These are phyloP conservation scores for Meloe dianella DNA, from an alignment of 2,888 invertebrate species.

Conservation along the genomic window DNA sequence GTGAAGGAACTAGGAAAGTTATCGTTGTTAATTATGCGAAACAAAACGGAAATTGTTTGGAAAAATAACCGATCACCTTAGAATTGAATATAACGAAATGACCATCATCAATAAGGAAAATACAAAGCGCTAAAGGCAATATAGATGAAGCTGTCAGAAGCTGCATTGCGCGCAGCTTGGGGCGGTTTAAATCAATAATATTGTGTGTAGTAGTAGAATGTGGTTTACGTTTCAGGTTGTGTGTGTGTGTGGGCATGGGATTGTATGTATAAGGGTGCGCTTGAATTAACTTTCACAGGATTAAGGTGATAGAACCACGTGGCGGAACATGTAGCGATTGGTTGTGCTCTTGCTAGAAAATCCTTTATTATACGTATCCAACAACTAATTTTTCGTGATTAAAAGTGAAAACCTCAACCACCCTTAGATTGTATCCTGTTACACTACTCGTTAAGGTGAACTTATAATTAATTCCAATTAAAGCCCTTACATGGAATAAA, in stretches of 20 bases:
- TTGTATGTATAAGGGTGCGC: conserved; percentile 36
- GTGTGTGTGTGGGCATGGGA: not conserved
- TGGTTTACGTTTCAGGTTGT: conserved; percentile 35
- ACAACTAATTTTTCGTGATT: not conserved
- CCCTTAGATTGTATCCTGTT: not conserved
- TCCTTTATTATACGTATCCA: not conserved
- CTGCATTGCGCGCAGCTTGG: conserved; percentile 49
- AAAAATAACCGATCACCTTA: conserved; percentile 45
- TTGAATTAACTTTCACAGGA: conserved; percentile 46
- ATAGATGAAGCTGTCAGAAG: conserved; percentile 47
- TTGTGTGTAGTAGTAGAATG: conserved; percentile 26
- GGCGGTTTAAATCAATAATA: conserved; percentile 50
- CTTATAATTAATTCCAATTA: conserved; percentile 1
- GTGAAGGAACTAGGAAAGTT: conserved; percentile 21
- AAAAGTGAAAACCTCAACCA: not conserved
- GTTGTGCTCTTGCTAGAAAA: not conserved
- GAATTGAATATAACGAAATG: conserved; percentile 52
- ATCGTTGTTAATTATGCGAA: conserved; percentile 21
- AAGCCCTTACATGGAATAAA: not conserved
- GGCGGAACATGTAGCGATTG: conserved; percentile 23
- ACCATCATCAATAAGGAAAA: conserved; percentile 47
- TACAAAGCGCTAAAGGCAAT: conserved; percentile 30
- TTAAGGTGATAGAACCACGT: conserved; percentile 27
- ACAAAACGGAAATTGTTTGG: conserved; percentile 24
- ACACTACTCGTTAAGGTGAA: conserved; percentile 8